Evolutionary conservation across 2,113 vertebrate genomes (phyloP).

Genomic region (Chunga burmeisteri): DNA sequence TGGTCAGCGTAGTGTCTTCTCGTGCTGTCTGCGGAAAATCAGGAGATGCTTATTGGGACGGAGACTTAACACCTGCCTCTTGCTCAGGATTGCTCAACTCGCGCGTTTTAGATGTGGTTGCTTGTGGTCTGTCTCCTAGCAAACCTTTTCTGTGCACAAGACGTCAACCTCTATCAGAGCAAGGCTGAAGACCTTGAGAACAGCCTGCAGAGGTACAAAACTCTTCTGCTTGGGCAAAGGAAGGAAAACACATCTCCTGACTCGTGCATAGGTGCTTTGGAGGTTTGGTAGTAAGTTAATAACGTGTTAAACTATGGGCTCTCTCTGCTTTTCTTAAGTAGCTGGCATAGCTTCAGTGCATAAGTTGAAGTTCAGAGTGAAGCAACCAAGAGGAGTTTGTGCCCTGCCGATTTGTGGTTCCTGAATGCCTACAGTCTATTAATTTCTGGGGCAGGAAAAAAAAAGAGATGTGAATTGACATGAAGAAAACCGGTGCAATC

Average conservation of each 20-base stretch:
- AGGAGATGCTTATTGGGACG: not conserved
- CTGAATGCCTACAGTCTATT: not conserved
- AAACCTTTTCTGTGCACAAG: not conserved
- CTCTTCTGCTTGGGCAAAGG: not conserved
- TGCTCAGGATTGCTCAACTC: not conserved
- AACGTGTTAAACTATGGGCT: not conserved
- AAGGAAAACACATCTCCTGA: not conserved
- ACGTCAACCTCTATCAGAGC: not conserved
- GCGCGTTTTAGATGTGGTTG: fast-evolving
- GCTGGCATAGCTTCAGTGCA: not conserved
- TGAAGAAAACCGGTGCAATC: not conserved
- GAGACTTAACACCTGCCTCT: not conserved
- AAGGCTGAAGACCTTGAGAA: not conserved
- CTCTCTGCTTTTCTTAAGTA: not conserved
- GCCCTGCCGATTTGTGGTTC: not conserved
- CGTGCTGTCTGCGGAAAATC: not conserved
- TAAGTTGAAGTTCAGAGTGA: not conserved
- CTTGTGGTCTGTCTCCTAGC: not conserved
- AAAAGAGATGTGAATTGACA: constrained; percentile 9
- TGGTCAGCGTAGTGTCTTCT: not conserved
- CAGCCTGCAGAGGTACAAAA: not conserved
- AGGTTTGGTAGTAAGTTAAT: not conserved
- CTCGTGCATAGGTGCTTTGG: too few relatives aligned
- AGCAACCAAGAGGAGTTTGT: not conserved
- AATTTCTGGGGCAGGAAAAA: not conserved